Evolutionary conservation across 2,797 vertebrate species (phyloP).

Genomic region (Danio aesculapii): DNA sequence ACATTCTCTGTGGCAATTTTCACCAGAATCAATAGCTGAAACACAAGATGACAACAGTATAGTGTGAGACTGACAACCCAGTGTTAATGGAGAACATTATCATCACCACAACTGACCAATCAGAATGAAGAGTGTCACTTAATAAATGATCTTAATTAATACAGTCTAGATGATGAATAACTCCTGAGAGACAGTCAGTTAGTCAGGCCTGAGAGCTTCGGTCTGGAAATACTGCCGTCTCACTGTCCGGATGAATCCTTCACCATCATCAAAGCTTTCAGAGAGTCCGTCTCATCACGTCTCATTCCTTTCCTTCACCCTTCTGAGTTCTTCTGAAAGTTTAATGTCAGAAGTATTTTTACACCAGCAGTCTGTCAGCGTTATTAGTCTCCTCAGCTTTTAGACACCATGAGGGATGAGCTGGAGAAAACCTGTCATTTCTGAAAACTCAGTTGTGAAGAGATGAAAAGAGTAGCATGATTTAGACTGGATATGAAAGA

Average conservation of each 20-base stretch:
- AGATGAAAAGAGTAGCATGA: slow-evolving; percentile 17
- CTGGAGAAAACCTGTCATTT: slow-evolving; percentile 27
- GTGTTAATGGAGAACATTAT: too few relatives aligned
- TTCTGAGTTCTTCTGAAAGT: slow-evolving; percentile 41
- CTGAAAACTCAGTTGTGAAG: slow-evolving; percentile 13
- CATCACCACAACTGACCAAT: neutral
- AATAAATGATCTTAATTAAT: slow-evolving; percentile 29
- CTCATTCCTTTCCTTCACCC: neutral
- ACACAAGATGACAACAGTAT: too few relatives aligned
- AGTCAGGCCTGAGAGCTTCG: neutral
- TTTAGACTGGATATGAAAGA: neutral
- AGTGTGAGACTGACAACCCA: too few relatives aligned
- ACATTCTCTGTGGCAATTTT: too few relatives aligned
- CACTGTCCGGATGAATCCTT: slow-evolving; percentile 27
- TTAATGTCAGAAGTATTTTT: slow-evolving; percentile 58
- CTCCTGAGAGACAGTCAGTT: neutral
- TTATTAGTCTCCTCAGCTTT: slow-evolving; percentile 27
- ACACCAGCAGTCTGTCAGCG: slow-evolving; percentile 44
- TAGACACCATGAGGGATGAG: slow-evolving; percentile 33
- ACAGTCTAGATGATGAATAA: neutral
- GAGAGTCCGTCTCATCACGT: slow-evolving; percentile 17
- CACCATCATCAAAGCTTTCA: slow-evolving; percentile 30
- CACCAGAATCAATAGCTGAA: too few relatives aligned
- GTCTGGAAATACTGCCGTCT: neutral
- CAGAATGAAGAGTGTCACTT: neutral